These are phyloP conservation scores for Mobula birostris DNA, from an alignment of 2,113 vertebrate genomes.

Conservation along the genomic window DNA sequence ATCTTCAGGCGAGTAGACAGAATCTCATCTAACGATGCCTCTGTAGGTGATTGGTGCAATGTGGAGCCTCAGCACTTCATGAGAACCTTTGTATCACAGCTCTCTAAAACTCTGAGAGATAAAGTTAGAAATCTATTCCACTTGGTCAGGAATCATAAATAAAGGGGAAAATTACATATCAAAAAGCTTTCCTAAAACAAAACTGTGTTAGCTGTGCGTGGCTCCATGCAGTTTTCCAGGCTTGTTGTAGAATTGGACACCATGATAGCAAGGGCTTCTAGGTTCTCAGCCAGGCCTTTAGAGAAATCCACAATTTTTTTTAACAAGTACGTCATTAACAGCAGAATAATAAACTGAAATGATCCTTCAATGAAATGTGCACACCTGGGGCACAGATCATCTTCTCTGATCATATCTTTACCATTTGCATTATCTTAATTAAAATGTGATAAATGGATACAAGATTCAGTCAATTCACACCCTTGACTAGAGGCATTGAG, in stretches of 20 bases:
- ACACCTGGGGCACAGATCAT: neutral
- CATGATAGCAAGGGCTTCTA: neutral
- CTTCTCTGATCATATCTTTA: neutral
- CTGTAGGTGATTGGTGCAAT: neutral
- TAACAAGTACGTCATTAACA: neutral
- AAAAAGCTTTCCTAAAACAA: neutral
- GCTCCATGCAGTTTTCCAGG: neutral
- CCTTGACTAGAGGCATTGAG: neutral
- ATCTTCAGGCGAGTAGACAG: neutral
- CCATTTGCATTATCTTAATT: neutral
- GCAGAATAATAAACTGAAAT: neutral
- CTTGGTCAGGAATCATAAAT: neutral
- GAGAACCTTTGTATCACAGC: neutral
- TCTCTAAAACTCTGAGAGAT: neutral
- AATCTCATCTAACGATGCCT: neutral
- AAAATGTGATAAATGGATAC: neutral
- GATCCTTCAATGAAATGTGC: neutral
- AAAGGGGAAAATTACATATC: neutral
- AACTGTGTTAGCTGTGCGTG: neutral
- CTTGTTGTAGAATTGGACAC: neutral
- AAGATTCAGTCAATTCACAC: neutral
- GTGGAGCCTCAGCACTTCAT: neutral
- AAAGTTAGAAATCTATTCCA: neutral
- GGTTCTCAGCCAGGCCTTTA: neutral
- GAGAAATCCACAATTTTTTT: neutral